Base-by-base conservation (phyloP, 2,888 invertebrate species). In the Luperina nickerlii region DNA sequence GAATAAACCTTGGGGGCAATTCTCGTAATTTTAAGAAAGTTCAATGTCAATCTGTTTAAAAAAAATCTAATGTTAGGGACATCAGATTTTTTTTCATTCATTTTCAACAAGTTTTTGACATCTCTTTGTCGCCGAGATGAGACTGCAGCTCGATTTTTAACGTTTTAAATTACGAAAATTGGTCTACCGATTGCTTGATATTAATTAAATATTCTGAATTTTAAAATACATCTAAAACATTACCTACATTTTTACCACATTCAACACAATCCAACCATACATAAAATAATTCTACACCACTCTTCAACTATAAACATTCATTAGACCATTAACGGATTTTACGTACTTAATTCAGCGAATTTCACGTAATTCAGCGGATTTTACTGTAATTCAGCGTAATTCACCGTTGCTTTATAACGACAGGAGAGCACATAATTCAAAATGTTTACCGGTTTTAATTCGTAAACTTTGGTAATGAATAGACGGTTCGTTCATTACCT, bases 401-500 rank as follows among this genome's bases (percentile, higher is more conserved):
- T 78, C 81, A 77, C 77, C 69, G 62, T 66, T 72, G 80, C 76
- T 81, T 76, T 81, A 78, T 78, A 83, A 80, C 69, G 81, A 72
- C 74, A 67, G 42, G 80, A 72, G 66, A 74, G 78, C 79, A 78
- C 85, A 89, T 87, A 89, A 89, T 84, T 89, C 89, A 89, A 85
- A 88, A 88, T 89, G 90, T 89, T 89, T 89, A 84, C 89, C 83
- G 78, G 83, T 84, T 89, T 89, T 85, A 89, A 88, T 89, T 85
- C 87, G 82, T 87, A 89, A 89, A 89, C 63, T 89, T 89, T 76
- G n/a, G 77, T 87, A 88, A 89, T 89, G 87, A 89, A 89, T 89
- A 88, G 83, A 82, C 81, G 79, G 72, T 68, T 74, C 81, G 85
- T 88, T 87, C 71, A 85, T 87, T 89, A 85, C 76, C 83, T 85